A percentile compares a stretch with the other conserved stretches of the same genome.
Conservation (phyloP, 2,888 invertebrate species). For the Drosophila antonietae region DNA sequence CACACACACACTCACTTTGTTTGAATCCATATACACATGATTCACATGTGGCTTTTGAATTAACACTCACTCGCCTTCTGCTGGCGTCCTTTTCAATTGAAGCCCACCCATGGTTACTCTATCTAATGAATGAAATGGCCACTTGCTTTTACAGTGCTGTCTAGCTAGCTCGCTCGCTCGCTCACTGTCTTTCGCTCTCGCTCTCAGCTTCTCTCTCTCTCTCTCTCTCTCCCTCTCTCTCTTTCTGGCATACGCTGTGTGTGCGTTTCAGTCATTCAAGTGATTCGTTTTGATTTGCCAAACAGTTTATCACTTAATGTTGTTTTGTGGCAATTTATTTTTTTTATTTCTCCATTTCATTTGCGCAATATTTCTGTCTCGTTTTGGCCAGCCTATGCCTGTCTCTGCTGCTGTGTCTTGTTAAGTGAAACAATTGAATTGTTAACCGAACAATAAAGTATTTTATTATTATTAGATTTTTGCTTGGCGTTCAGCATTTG, state of each 20-base stretch:
- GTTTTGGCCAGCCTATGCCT: constrained; percentile 1
- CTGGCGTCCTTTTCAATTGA: constrained; percentile 9
- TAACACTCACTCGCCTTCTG: constrained; percentile 37
- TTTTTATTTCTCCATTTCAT: constrained; percentile 49
- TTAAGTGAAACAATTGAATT: constrained; percentile 78
- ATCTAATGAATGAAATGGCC: constrained; percentile 48
- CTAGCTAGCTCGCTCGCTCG: neutral
- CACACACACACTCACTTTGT: constrained; percentile 1
- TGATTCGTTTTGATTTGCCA: constrained; percentile 71
- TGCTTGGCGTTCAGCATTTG: constrained; percentile 49
- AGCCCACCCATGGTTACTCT: constrained; percentile 23
- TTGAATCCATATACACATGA: constrained; percentile 17
- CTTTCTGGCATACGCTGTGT: neutral
- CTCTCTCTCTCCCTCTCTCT: neutral
- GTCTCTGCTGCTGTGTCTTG: constrained; percentile 45
- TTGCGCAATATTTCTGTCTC: constrained; percentile 23
- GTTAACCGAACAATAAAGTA: constrained; percentile 78
- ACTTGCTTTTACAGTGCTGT: constrained; percentile 15
- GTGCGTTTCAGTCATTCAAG: constrained; percentile 38
- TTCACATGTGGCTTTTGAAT: constrained; percentile 29
- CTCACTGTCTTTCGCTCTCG: neutral
- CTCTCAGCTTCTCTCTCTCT: neutral
- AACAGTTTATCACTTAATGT: constrained; percentile 77
- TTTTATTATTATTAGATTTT: constrained; percentile 78
- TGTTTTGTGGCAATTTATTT: constrained; percentile 64